Base-by-base conservation (phyloP, 2,797 vertebrate species). In the Sparus aurata region DNA sequence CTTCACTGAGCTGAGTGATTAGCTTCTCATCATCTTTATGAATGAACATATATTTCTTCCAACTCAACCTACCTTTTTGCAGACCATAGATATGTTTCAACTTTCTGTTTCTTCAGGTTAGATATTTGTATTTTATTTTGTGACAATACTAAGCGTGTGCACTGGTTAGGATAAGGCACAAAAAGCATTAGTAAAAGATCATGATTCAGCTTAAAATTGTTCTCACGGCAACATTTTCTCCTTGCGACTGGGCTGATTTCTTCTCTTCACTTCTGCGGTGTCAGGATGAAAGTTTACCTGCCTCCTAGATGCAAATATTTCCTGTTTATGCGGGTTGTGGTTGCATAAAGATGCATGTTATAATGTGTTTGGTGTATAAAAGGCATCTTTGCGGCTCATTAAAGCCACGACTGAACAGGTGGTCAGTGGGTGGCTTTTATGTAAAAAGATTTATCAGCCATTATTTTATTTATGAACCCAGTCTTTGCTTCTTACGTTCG, bases 391-490 rank as follows among this genome's bases (percentile, higher is more conserved):
- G 25, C 15, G 20, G 34, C 55, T 63, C 15, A 22, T 30, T 22
- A 16, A 25, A 62, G 60, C 25, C 17, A 43, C 38, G 1, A 16
- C 27, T 69, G 79, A 47, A 18, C 50, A 69, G 63, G 55, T 71
- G 69, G 53, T 64, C 53, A 69, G 22, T 45, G 54, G 49, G 16
- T 55, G 43, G 46, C 22, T 76, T 70, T 41, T 47, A 50, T 61
- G 22, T 74, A 60, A 73, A 76, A 58, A 4, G 71, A 54, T 54
- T 22, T 62, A 55, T 77, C 34, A 59, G 61, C 45, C 2, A 45
- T 23, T 41, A 43, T 13, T 75, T 4, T 65, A 38, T 61, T 45
- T 46, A 54, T 67, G 22, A 77, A 34, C 5, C 30, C 5, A 7
- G 34, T 38, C 55, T 30, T 61, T 77, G 15, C 59, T 38, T 76